These are phyloP conservation scores for Catharus minimus DNA, from an alignment of 2,113 vertebrate genomes.

Conservation along the genomic window DNA sequence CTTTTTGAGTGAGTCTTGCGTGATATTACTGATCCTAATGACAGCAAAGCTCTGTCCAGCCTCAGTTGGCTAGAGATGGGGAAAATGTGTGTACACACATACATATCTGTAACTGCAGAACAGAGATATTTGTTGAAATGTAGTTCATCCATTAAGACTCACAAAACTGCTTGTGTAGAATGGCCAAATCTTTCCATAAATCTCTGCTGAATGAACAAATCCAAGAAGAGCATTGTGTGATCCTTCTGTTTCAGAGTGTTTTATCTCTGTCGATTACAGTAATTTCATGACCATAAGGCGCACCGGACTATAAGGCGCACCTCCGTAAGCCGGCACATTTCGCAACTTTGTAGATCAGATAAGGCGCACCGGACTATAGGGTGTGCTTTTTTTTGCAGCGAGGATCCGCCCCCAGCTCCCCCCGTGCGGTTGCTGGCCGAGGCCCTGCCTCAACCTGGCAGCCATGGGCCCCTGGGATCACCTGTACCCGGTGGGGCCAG, in stretches of 20 bases:
- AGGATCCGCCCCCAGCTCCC: too few relatives aligned
- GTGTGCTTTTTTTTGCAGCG: too few relatives aligned
- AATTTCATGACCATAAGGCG: too few relatives aligned
- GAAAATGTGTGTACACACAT: neutral
- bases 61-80: neutral
- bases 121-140: neutral
- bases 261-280: neutral
- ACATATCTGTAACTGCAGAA: neutral
- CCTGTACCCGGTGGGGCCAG: too few relatives aligned
- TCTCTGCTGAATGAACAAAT: neutral
- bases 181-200: neutral
- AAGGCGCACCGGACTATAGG: too few relatives aligned
- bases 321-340: too few relatives aligned
- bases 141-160: neutral
- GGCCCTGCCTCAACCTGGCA: too few relatives aligned
- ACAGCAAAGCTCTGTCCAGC: neutral
- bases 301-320: too few relatives aligned
- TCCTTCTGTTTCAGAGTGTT: neutral
- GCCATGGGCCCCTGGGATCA: too few relatives aligned
- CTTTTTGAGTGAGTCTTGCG: neutral
- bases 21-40: neutral
- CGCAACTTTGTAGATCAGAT: too few relatives aligned
- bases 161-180: fast-evolving
- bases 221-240: neutral
- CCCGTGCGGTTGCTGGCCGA: too few relatives aligned